These are phyloP conservation scores for Sarcophaga variegata DNA, from an alignment of 2,888 invertebrate species.

Conservation along the genomic window DNA sequence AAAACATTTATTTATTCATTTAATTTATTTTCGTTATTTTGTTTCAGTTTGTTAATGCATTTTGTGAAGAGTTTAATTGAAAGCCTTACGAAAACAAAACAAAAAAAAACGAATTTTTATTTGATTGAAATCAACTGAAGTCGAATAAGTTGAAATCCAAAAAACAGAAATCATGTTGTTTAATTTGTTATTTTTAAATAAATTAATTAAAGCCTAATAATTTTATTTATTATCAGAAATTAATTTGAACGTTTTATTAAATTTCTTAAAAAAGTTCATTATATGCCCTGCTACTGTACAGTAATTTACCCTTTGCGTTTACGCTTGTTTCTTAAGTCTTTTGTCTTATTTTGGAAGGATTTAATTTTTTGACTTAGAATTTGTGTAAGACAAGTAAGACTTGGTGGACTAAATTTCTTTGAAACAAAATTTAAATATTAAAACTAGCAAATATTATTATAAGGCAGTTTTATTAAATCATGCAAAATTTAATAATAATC, in stretches of 20 bases:
- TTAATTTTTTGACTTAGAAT: too few species aligned
- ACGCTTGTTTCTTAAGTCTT: too few species aligned
- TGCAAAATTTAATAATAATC: too few species aligned
- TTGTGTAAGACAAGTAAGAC: too few species aligned
- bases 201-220: background rate
- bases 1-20: constrained; percentile 61
- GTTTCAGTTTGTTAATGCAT: background rate
- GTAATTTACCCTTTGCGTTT: too few species aligned
- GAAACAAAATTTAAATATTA: too few species aligned
- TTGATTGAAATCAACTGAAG: constrained; percentile 15
- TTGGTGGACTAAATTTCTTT: too few species aligned
- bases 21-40: constrained; percentile 13
- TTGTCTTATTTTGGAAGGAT: too few species aligned
- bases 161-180: background rate
- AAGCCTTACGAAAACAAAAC: background rate
- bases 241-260: background rate
- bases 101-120: background rate
- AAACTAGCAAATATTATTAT: too few species aligned
- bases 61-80: constrained; percentile 24
- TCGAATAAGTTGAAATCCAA: background rate
- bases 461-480: too few species aligned
- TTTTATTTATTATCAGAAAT: background rate
- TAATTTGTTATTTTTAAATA: background rate
- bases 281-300: too few species aligned
- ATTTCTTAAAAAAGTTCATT: too few species aligned